Conservation (phyloP, 2,888 invertebrate genomes). For the Diogma glabrata region DNA sequence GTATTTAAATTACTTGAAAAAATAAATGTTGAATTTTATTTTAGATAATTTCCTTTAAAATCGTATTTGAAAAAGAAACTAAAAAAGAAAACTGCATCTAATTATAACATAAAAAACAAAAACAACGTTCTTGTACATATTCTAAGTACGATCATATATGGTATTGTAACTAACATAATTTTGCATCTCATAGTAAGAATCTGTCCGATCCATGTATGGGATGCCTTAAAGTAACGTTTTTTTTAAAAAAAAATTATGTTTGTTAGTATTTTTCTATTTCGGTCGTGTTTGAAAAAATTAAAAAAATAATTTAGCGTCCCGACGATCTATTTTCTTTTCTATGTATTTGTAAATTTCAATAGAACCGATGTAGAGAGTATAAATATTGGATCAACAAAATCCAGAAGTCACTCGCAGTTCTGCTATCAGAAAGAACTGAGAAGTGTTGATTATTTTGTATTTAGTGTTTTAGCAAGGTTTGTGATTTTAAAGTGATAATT, state of each 20-base stretch:
- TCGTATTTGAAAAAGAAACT: too few species aligned
- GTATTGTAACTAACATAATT: conserved; percentile 15
- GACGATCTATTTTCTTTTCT: not conserved
- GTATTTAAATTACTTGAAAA: too few species aligned
- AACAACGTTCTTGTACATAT: conserved; percentile 1
- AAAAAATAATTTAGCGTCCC: not conserved
- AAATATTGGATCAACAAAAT: conserved; percentile 36
- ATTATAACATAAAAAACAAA: not conserved
- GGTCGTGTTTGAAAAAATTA: conserved; percentile 14
- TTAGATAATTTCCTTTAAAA: too few species aligned
- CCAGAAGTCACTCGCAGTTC: conserved; percentile 39
- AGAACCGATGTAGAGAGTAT: conserved; percentile 26
- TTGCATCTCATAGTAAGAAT: conserved; percentile 10
- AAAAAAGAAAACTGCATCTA: too few species aligned
- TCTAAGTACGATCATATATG: conserved; percentile 17
- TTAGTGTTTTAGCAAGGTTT: conserved; percentile 32
- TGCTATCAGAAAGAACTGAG: conserved; percentile 27
- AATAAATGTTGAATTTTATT: too few species aligned
- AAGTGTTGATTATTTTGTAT: conserved; percentile 35
- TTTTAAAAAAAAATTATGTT: conserved; percentile 8
- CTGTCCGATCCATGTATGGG: conserved; percentile 31
- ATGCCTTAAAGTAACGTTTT: conserved; percentile 24
- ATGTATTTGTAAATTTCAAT: not conserved
- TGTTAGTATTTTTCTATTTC: conserved; percentile 16
- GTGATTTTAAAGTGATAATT: conserved; percentile 17